Conservation (phyloP, 1,140 invertebrate genomes). For the Lysiphlebus fabarum region DNA sequence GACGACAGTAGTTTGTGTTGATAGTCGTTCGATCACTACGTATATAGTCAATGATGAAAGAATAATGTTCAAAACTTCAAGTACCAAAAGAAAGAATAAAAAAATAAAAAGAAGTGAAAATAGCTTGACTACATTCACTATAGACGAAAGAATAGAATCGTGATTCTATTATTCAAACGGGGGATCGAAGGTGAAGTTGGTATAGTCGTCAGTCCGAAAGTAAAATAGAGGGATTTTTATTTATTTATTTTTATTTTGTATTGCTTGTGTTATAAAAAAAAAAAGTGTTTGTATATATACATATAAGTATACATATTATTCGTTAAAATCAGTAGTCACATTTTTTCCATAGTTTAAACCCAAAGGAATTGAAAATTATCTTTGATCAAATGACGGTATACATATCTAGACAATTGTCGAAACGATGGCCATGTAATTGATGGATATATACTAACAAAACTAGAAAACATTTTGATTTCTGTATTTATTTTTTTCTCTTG, state of each 20-base stretch:
- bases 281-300: too few species aligned
- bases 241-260: conserved; percentile 1
- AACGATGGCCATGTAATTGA: conserved; percentile 41
- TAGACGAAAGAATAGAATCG: conserved; percentile 46
- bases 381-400: conserved; percentile 46
- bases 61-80: too few species aligned
- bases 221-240: conserved; percentile 28
- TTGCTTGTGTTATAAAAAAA: not conserved
- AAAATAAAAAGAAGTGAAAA: conserved; percentile 31
- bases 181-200: conserved; percentile 32
- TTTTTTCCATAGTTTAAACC: too few species aligned
- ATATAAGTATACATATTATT: too few species aligned
- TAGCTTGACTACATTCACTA: conserved; percentile 40
- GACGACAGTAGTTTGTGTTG: conserved; percentile 10
- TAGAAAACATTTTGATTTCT: conserved; percentile 11
- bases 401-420: conserved; percentile 43
- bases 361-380: conserved; percentile 26
- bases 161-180: conserved; percentile 48
- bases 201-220: conserved; percentile 27
- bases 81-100: not conserved
- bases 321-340: too few species aligned
- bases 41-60: too few species aligned
- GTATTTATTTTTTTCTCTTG: not conserved
- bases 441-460: conserved; percentile 35
- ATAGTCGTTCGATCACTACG: conserved; percentile 41